Conservation (phyloP, 2,888 invertebrate species). For the Dioctria linearis region DNA sequence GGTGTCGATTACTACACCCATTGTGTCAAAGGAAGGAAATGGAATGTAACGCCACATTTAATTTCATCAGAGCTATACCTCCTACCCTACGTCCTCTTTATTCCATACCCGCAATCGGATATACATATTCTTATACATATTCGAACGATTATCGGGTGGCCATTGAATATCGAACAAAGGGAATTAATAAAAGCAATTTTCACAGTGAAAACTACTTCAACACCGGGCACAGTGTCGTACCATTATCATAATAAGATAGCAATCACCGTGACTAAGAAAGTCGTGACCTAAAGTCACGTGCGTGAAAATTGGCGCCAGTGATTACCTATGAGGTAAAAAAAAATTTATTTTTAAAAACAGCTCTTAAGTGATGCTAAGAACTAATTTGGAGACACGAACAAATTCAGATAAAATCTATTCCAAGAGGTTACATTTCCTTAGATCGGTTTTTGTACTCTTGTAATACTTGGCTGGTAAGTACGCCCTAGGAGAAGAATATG, state of each 20-base stretch:
- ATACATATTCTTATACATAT: no score
- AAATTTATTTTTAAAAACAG: slow-evolving; percentile 14
- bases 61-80: background rate
- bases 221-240: slow-evolving; percentile 15
- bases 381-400: slow-evolving; percentile 52
- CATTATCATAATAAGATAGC: slow-evolving; percentile 49
- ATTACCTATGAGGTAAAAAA: slow-evolving; percentile 47
- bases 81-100: background rate
- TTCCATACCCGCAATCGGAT: background rate
- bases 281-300: slow-evolving; percentile 51
- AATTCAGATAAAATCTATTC: slow-evolving; percentile 18
- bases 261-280: slow-evolving; percentile 50
- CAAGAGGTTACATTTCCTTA: background rate
- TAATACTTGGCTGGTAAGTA: background rate
- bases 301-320: slow-evolving; percentile 50
- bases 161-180: slow-evolving; percentile 50
- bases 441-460: background rate
- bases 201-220: slow-evolving; percentile 37
- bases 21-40: slow-evolving; percentile 30
- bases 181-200: slow-evolving; percentile 47
- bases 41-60: slow-evolving; percentile 7
- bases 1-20: slow-evolving; percentile 12
- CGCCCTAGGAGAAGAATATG: background rate
- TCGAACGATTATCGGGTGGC: slow-evolving; percentile 35
- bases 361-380: slow-evolving; percentile 45